Evolutionary conservation across 2,113 vertebrate genomes (phyloP).

Genomic region (Pampusana beccarii): DNA sequence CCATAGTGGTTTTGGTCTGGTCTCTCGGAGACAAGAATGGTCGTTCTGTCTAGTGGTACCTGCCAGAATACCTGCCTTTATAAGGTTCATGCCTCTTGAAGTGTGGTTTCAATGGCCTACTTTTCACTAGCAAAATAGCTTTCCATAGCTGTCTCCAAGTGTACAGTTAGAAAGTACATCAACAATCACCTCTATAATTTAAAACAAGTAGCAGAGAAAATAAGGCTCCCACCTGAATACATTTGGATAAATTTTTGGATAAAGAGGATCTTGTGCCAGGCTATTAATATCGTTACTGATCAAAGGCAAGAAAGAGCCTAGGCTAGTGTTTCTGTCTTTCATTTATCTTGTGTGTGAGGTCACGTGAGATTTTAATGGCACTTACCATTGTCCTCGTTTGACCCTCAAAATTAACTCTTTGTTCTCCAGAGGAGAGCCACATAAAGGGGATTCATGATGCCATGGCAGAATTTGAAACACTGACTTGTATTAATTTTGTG

Average conservation of each 20-base stretch:
- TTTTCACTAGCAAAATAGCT: background rate
- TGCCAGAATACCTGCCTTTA: background rate
- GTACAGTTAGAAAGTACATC: background rate
- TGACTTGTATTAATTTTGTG: constrained; percentile 67
- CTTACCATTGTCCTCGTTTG: background rate
- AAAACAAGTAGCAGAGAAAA: background rate
- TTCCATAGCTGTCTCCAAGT: background rate
- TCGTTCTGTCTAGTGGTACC: background rate
- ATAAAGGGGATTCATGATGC: constrained; percentile 36
- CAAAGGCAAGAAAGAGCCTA: background rate
- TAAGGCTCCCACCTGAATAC: background rate
- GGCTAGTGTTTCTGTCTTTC: background rate
- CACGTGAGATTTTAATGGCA: background rate
- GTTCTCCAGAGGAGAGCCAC: constrained; percentile 6
- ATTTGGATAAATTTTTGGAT: background rate
- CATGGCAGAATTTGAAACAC: constrained; percentile 63
- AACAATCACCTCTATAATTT: background rate
- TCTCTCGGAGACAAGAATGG: background rate
- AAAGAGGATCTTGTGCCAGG: background rate
- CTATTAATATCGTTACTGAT: background rate
- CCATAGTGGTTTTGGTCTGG: background rate
- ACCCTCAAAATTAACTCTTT: background rate
- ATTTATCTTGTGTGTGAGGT: background rate
- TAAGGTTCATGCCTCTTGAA: background rate
- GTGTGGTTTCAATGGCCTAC: background rate